A percentile compares a stretch with the other conserved stretches of the same genome.
Evolutionary conservation across 2,888 invertebrate species (phyloP).

Genomic region (Machimus rusticus): DNA sequence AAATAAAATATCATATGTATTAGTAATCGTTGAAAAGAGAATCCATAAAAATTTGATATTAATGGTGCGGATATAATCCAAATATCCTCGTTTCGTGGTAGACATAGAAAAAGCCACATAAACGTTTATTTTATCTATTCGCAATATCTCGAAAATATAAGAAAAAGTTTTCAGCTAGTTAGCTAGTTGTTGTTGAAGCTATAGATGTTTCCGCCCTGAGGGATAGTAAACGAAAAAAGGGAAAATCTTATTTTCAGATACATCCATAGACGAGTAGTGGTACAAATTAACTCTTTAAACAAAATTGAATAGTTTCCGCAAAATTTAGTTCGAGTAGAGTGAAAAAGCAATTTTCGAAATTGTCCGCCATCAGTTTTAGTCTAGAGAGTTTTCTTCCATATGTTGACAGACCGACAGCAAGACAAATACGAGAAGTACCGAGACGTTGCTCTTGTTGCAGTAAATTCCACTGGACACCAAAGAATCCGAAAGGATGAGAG

Average conservation of each 20-base stretch:
- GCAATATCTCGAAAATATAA: too few relatives aligned
- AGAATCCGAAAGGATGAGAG: not conserved
- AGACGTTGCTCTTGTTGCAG: not conserved
- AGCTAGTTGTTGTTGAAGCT: too few relatives aligned
- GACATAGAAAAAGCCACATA: too few relatives aligned
- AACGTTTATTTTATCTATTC: too few relatives aligned
- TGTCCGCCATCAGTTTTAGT: not conserved
- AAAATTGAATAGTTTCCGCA: constrained; percentile 1
- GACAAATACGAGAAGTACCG: not conserved
- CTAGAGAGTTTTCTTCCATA: not conserved
- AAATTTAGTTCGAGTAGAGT: not conserved
- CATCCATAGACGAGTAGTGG: not conserved
- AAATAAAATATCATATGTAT: too few relatives aligned
- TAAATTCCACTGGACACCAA: not conserved
- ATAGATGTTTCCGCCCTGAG: not conserved
- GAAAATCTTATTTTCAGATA: not conserved
- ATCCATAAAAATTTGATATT: too few relatives aligned
- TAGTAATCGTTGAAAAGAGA: too few relatives aligned
- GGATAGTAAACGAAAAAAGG: not conserved
- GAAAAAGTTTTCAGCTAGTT: too few relatives aligned
- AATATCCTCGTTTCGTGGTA: too few relatives aligned
- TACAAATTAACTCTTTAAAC: not conserved
- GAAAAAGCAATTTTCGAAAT: constrained; percentile 21
- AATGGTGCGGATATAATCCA: too few relatives aligned
- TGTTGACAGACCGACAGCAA: not conserved